Evolutionary conservation across 2,113 vertebrate genomes (phyloP).

Genomic region (Aspidoscelis tigris): DNA sequence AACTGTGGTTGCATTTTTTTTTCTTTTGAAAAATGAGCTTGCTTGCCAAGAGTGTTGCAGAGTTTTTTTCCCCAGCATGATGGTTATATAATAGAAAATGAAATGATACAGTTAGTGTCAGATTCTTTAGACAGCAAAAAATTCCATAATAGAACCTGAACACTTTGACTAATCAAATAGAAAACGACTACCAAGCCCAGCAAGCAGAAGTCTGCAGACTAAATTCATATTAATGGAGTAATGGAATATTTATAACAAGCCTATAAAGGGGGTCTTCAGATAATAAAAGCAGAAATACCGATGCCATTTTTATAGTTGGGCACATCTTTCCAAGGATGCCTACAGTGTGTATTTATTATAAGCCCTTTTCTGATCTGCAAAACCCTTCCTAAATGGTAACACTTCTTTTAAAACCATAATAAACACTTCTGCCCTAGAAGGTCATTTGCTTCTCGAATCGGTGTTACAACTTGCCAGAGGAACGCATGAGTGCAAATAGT

Average conservation of each 20-base stretch:
- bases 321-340: background rate
- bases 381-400: background rate
- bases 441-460: background rate
- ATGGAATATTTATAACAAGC: background rate
- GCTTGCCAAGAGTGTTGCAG: background rate
- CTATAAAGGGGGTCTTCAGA: background rate
- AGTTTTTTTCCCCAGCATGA: background rate
- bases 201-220: background rate
- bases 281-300: background rate
- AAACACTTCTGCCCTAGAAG: background rate
- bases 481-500: background rate
- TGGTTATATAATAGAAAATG: conserved; percentile 17
- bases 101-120: conserved; percentile 9
- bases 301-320: background rate
- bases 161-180: conserved; percentile 19
- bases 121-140: conserved; percentile 15
- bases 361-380: background rate
- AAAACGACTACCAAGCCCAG: background rate
- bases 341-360: background rate
- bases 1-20: background rate
- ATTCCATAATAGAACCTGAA: conserved; percentile 15
- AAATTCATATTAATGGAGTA: conserved; percentile 14
- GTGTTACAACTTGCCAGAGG: background rate
- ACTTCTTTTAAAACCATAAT: background rate
- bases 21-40: background rate